These are phyloP conservation scores for Apistogramma diplotaenia DNA, from an alignment of 2,113 vertebrate genomes.

Conservation along the genomic window DNA sequence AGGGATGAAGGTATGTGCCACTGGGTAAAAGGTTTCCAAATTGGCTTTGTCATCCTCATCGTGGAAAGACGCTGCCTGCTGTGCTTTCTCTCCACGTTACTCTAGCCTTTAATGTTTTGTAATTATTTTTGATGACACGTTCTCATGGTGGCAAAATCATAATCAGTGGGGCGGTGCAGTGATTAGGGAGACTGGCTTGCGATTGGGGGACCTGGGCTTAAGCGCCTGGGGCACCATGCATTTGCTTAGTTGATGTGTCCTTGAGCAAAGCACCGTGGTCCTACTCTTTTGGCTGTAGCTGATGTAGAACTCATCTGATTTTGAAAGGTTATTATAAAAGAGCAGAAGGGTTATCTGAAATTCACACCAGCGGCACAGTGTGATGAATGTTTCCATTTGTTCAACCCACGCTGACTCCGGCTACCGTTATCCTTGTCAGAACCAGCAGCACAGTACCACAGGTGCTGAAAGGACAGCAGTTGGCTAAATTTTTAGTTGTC, in stretches of 20 bases:
- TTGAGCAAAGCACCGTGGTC: constrained; percentile 11
- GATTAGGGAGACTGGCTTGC: constrained; percentile 19
- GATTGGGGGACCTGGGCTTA: neutral
- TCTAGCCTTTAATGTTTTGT: constrained; percentile 17
- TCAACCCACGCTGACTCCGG: neutral
- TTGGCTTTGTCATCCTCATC: constrained; percentile 25
- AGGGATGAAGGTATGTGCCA: constrained; percentile 18
- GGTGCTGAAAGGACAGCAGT: constrained; percentile 3
- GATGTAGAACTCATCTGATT: neutral
- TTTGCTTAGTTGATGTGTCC: constrained; percentile 6
- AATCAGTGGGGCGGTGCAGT: constrained; percentile 14
- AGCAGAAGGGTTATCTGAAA: neutral
- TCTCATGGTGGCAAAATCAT: constrained; percentile 15
- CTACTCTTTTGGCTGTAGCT: neutral
- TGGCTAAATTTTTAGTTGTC: neutral
- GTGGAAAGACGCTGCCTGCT: neutral
- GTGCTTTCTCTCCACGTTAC: constrained; percentile 19
- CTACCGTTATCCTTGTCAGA: neutral
- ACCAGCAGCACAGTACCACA: neutral
- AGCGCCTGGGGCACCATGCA: constrained; percentile 5
- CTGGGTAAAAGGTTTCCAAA: constrained; percentile 33
- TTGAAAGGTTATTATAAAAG: constrained; percentile 5
- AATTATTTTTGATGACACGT: constrained; percentile 43
- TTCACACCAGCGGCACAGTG: neutral
- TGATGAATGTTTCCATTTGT: neutral